Base-by-base conservation (phyloP, 2,797 vertebrate species). In the Eulemur rubriventer region DNA sequence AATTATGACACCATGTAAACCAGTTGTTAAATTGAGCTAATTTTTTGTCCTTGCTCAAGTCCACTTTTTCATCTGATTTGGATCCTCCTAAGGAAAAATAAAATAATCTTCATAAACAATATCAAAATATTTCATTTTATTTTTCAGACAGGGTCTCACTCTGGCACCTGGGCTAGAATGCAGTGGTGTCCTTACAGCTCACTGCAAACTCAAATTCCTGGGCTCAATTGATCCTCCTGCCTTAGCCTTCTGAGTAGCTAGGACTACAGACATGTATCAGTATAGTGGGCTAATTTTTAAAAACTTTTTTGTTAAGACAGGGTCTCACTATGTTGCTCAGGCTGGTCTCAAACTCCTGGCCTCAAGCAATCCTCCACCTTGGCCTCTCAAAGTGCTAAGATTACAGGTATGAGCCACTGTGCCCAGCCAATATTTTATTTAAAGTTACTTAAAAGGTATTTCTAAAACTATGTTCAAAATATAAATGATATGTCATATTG, bases 1-100 rank as follows among this genome's bases (percentile, higher is more conserved):
- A 99, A 97, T 99, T 99, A 98, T 99, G 99, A 97, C 99, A 99
- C 99, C 99, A 99, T 59, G 99, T 99, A 98, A 99, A 99, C 99
- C 99, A 99, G 98, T 99, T 99, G 98, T 99, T 99, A 98, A 99
- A 99, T 95, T 99, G 99, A 73, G 99, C 99, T 22, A 99, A 98
- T 98, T 99, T 99, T 98, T 99, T 99, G 98, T 99, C 99, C 98
- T 99, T 99, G 86, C 99, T 99, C 84, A 99, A 98, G 98, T 99
- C 99, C n/a, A 99, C 99, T 98, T 99, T 99, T 98, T 99, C 99
- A 57, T 99, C 99, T 0, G 99, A 99, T 98, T 99, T 99, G 70
- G 99, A 99, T 41, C 99, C 99, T 97, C 99, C 99, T 99, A 97
- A 30, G 65, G 67, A 4, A 95, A 96, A 95, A 94, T 33, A 96